Conservation (phyloP, 2,888 invertebrate species). For the Caenorhabditis angaria region DNA sequence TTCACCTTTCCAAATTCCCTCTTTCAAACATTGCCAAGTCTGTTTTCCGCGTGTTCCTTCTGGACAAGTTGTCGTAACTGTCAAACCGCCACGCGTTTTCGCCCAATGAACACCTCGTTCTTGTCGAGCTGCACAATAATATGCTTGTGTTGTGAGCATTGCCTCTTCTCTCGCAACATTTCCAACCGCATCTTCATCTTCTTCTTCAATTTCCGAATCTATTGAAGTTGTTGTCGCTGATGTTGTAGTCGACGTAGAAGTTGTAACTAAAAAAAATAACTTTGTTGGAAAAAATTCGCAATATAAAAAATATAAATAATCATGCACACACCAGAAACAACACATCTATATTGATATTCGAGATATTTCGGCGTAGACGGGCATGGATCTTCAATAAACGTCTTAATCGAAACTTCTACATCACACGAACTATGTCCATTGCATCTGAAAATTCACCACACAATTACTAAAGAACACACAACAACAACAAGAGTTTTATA, state of each 20-base stretch:
- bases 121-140: constrained; percentile 21
- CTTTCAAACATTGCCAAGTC: constrained; percentile 50
- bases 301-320: constrained; percentile 16
- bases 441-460: constrained; percentile 73
- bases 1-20: constrained; percentile 50
- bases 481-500: background rate
- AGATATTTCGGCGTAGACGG: constrained; percentile 89
- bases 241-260: constrained; percentile 38
- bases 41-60: constrained; percentile 41
- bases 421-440: constrained; percentile 89
- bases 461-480: constrained; percentile 7
- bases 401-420: constrained; percentile 84
- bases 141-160: constrained; percentile 11
- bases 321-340: constrained; percentile 33
- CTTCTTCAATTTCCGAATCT: constrained; percentile 13
- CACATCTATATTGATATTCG: constrained; percentile 89
- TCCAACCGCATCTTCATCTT: constrained; percentile 17
- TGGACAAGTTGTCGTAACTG: constrained; percentile 23
- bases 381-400: constrained; percentile 89
- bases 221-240: constrained; percentile 47
- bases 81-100: constrained; percentile 26
- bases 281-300: constrained; percentile 2
- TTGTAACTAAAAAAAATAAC: background rate
- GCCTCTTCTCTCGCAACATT: background rate
- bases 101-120: constrained; percentile 36